Base-by-base conservation (phyloP, 2,113 vertebrate species). In the Grammomys surdaster region DNA sequence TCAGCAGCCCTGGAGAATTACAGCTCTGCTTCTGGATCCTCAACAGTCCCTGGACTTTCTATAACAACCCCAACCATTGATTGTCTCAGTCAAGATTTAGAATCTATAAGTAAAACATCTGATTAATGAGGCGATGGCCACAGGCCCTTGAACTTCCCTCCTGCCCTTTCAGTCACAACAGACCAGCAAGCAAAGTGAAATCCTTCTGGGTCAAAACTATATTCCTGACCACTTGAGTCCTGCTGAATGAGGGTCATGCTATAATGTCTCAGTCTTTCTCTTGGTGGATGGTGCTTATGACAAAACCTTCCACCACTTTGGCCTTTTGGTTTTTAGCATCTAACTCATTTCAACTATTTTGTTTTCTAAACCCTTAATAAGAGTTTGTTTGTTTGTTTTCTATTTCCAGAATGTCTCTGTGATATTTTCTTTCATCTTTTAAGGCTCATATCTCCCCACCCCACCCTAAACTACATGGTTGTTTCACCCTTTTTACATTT, bases 41-140 rank as follows among this genome's bases (percentile, higher is more conserved):
- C 20, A n/a, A n/a, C 24, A 67, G 24, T 51, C 73, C 40, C 60
- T 46, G 69, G 58, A 7, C 65, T 11, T 43, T 46, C 10, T 24
- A 69, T 28, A 75, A 89, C n/a, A 48, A 65, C 70, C 31, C 16
- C 22, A 56, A 26, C 14, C 46, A 31, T 40, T 54, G 19, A 60
- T 78, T 80, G 51, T 36, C 36, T 81, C 46, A 2, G 7, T n/a
- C 22, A 58, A 7, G 17, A 31, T 60, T 56, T 51, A 1, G 2
- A 26, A 1, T 69, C 5, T 40, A 63, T 0, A 1, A 11, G 6
- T 43, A 43, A 19, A 28, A 8, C n/a, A 31, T 7, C 5, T 69
- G 14, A 19, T 40, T 51, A 11, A 2, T 22, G 91, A 0, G 8
- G 8, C 13, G 28, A 19, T 65, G 26, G 77, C 33, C n/a, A 72